Percentiles rank a stretch among this genome's conserved stretches.
These are phyloP conservation scores for Zosterops hypoxanthus DNA, from an alignment of 2,113 vertebrate species.

Conservation along the genomic window DNA sequence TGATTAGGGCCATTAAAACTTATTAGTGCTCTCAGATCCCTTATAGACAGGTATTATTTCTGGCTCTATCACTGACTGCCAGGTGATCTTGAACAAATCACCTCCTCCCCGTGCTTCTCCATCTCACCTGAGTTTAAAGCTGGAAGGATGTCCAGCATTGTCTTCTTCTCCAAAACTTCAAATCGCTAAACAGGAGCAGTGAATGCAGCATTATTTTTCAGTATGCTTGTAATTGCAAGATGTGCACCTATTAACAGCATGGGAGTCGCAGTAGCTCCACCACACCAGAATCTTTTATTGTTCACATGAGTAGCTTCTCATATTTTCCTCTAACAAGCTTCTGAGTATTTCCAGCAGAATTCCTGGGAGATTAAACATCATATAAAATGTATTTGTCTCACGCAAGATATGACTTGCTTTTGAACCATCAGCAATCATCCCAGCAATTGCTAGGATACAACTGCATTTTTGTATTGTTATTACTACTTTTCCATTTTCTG, in stretches of 20 bases:
- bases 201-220: neutral
- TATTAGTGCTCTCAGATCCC: neutral
- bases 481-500: conserved; percentile 18
- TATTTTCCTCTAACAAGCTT: conserved; percentile 45
- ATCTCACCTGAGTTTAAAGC: neutral
- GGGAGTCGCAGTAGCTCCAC: neutral
- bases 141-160: neutral
- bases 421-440: conserved; percentile 32
- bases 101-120: neutral
- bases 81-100: neutral
- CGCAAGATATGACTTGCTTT: conserved; percentile 55
- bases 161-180: neutral
- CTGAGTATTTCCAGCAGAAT: conserved; percentile 47
- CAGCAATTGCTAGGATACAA: neutral
- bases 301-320: conserved; percentile 17
- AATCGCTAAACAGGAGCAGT: neutral
- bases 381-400: conserved; percentile 33
- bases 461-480: conserved; percentile 17
- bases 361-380: conserved; percentile 48
- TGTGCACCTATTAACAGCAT: neutral
- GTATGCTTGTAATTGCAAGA: neutral
- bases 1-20: neutral
- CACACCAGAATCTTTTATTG: neutral
- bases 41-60: neutral
- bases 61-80: neutral